Evolutionary conservation across 2,797 vertebrate species (phyloP).

Genomic region (Xenops minutus): DNA sequence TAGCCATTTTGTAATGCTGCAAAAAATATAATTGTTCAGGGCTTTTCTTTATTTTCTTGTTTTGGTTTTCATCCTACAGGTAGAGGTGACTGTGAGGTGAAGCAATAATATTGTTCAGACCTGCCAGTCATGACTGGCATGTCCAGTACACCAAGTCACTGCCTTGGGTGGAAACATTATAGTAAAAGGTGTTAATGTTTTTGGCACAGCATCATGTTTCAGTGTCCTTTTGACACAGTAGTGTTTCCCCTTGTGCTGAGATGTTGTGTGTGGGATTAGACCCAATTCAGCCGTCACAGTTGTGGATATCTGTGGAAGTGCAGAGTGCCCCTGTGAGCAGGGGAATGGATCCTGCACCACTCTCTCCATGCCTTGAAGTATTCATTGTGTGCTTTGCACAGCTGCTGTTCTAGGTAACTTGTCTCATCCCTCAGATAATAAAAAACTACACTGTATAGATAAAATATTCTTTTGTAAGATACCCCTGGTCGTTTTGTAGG

Average conservation of each 20-base stretch:
- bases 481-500: background rate
- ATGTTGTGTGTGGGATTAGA: too few relatives aligned
- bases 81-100: background rate
- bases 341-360: background rate
- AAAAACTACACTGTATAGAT: background rate
- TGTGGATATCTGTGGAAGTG: background rate
- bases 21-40: background rate
- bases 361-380: background rate
- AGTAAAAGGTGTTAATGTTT: background rate
- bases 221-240: background rate
- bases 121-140: background rate
- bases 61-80: background rate
- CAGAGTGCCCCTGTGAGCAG: background rate
- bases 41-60: background rate
- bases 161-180: background rate
- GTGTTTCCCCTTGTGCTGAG: background rate
- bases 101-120: accelerated
- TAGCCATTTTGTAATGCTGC: background rate
- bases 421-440: background rate
- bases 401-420: background rate
- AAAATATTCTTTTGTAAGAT: background rate
- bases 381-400: background rate
- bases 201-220: accelerated
- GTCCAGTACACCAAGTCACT: background rate
- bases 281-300: too few relatives aligned